phyloP scores from a whole-genome alignment of 2,797 vertebrate genomes.

The Cynodonichthys magdalenae region DNA sequence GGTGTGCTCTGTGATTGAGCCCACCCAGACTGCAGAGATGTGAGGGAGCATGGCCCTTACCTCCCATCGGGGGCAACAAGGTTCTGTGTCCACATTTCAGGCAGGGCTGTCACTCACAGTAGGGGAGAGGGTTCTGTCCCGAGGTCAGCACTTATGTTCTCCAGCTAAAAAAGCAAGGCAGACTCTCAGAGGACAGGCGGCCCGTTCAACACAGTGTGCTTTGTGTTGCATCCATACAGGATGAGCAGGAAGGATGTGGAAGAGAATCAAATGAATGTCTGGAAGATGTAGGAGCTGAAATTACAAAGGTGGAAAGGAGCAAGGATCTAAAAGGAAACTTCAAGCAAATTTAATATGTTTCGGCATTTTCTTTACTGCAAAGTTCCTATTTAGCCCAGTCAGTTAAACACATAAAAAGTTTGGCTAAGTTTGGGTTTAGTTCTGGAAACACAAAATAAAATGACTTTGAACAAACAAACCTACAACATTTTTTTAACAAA shows the following conservation, averaged over 20 bases:
- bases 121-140: conserved; percentile 81
- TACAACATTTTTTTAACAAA: too few relatives aligned
- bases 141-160: conserved; percentile 85
- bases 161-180: conserved; percentile 87
- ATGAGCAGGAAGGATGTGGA: conserved; percentile 53
- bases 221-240: conserved; percentile 72
- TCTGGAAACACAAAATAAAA: too few relatives aligned
- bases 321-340: background rate
- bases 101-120: conserved; percentile 81
- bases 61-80: conserved; percentile 78
- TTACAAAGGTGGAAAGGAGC: background rate
- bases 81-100: conserved; percentile 80
- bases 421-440: too few relatives aligned
- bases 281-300: background rate
- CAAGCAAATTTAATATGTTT: too few relatives aligned
- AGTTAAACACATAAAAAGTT: too few relatives aligned
- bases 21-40: conserved; percentile 83
- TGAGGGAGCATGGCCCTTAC: conserved; percentile 72
- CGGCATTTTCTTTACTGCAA: too few relatives aligned
- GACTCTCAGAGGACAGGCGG: conserved; percentile 69
- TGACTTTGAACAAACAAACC: too few relatives aligned
- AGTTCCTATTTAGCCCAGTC: too few relatives aligned
- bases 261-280: conserved; percentile 15
- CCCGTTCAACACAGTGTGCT: conserved; percentile 73
- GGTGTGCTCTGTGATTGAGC: conserved; percentile 75